A percentile compares a stretch with the other conserved stretches of the same genome.
These are phyloP conservation scores for Xiphophorus birchmanni DNA, from an alignment of 2,797 vertebrate species.

Conservation along the genomic window DNA sequence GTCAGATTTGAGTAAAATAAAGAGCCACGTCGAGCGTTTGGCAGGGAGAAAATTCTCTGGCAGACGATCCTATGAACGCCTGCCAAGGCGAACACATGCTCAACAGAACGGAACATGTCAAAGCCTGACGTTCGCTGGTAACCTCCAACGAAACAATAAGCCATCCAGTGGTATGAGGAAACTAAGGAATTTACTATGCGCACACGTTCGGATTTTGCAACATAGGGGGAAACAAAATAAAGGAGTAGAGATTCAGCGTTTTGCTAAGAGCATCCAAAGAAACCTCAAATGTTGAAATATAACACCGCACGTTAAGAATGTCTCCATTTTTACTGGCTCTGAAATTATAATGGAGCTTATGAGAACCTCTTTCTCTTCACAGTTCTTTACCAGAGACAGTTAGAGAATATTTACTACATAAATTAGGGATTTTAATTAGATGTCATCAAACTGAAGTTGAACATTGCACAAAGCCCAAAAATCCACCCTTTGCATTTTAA, in stretches of 20 bases:
- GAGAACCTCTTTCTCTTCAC: not conserved
- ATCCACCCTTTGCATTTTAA: not conserved
- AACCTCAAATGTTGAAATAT: not conserved
- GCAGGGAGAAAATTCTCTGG: conserved; percentile 57
- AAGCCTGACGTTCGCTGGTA: conserved; percentile 54
- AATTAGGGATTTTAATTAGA: not conserved
- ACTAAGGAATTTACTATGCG: conserved; percentile 8
- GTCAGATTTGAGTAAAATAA: conserved; percentile 38
- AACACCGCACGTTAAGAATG: not conserved
- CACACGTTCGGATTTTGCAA: not conserved
- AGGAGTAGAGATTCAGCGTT: not conserved
- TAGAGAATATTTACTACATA: not conserved
- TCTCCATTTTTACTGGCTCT: not conserved
- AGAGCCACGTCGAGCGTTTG: conserved; percentile 54
- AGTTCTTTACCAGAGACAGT: not conserved
- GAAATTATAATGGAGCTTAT: not conserved
- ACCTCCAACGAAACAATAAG: conserved; percentile 28
- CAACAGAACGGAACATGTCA: conserved; percentile 58
- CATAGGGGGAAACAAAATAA: not conserved
- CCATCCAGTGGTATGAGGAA: not conserved
- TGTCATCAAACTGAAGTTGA: not conserved
- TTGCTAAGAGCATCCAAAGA: not conserved
- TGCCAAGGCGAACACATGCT: conserved; percentile 55
- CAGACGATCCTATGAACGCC: conserved; percentile 41
- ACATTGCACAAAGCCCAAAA: not conserved